Evolutionary conservation across 92 coral and sea anemone genomes (phyloP).

Genomic region (Phenganax stokvisi): DNA sequence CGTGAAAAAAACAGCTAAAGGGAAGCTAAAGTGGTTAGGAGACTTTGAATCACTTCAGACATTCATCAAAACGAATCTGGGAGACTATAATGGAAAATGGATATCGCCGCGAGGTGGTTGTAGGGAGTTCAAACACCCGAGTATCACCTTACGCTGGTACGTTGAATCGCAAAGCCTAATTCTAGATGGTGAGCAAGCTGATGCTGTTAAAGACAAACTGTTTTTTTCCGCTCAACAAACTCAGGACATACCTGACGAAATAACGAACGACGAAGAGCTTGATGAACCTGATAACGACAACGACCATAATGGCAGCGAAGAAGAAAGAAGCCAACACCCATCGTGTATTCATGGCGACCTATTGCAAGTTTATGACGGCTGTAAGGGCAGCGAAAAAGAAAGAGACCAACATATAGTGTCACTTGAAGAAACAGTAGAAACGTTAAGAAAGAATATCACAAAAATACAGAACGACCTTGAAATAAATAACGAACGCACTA

Average conservation of each 20-base stretch:
- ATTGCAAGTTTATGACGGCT: background rate
- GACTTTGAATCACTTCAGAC: background rate
- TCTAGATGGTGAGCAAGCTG: slow-evolving; percentile 2
- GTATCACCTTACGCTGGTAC: background rate
- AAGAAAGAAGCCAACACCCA: slow-evolving; percentile 16
- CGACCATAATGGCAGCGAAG: slow-evolving; percentile 15
- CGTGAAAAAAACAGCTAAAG: background rate
- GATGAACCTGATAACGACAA: background rate
- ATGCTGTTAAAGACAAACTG: background rate
- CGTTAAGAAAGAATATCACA: background rate
- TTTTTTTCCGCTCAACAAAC: background rate
- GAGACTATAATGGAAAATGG: background rate
- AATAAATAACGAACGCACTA: slow-evolving; percentile 7
- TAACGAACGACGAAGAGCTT: background rate
- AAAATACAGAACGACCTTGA: background rate
- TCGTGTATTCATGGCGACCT: background rate
- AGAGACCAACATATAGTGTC: slow-evolving; percentile 1
- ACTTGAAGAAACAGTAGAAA: slow-evolving; percentile 12
- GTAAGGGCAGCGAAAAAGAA: background rate
- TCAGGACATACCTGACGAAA: background rate
- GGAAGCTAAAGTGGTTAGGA: slow-evolving; percentile 1
- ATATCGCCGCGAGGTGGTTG: background rate
- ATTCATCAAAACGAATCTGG: background rate
- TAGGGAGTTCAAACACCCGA: background rate
- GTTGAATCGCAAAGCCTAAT: background rate